A percentile compares a stretch with the other conserved stretches of the same genome.
phyloP scores from a whole-genome alignment of 2,113 vertebrate species.

The Engraulis encrasicolus region DNA sequence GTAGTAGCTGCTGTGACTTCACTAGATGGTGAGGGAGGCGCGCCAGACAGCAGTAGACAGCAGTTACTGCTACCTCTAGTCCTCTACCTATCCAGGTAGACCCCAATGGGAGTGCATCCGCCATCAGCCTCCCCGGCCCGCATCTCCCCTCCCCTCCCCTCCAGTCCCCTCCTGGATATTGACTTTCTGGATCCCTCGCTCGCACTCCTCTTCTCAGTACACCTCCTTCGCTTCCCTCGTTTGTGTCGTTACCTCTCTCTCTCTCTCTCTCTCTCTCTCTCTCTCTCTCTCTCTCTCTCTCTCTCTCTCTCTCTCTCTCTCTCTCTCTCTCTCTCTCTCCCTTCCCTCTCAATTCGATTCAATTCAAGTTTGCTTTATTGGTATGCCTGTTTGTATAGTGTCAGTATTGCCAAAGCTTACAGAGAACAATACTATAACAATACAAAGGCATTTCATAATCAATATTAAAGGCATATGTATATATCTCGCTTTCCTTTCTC shows the following conservation, averaged over 20 bases:
- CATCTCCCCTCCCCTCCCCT: no score
- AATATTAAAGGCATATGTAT: no score
- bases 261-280: neutral
- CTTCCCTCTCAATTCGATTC: no score
- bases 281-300: slow-evolving; percentile 5
- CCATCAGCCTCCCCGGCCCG: no score
- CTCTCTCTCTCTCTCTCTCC: neutral
- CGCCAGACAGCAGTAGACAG: slow-evolving; percentile 53
- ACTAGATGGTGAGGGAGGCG: slow-evolving; percentile 57
- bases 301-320: neutral
- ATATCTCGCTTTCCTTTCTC: neutral
- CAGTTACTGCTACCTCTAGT: no score
- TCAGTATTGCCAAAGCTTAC: no score
- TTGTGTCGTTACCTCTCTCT: neutral
- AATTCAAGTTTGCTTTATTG: no score
- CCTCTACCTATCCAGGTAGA: slow-evolving; percentile 63
- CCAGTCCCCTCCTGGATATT: slow-evolving; percentile 57
- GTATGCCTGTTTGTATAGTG: no score
- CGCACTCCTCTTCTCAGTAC: slow-evolving; percentile 32
- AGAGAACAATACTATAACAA: no score
- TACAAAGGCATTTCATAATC: no score
- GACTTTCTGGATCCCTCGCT: slow-evolving; percentile 36
- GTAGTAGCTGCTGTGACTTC: slow-evolving; percentile 60
- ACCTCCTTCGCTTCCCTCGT: neutral
- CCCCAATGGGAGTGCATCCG: slow-evolving; percentile 53